phyloP scores from a whole-genome alignment of 2,113 vertebrate genomes.

The Trematocara marginatum region DNA sequence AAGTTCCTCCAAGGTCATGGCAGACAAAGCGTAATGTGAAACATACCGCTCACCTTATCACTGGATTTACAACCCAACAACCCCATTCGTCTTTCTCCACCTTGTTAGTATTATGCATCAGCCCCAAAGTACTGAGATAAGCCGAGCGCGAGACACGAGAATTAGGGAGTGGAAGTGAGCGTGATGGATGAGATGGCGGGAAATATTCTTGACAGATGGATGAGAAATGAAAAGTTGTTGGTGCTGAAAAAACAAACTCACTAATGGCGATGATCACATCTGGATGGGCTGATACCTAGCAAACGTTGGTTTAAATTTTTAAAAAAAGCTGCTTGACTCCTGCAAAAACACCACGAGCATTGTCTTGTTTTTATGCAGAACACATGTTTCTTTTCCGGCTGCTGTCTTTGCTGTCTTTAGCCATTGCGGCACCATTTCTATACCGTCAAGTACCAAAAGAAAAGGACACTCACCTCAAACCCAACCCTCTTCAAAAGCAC shows the following conservation, averaged over 20 bases:
- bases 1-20: constrained; percentile 26
- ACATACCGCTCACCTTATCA: constrained; percentile 24
- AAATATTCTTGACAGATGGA: constrained; percentile 60
- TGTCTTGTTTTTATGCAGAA: neutral
- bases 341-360: neutral
- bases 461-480: neutral
- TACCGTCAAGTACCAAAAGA: neutral
- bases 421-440: neutral
- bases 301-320: neutral
- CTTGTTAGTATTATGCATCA: constrained; percentile 48
- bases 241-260: constrained; percentile 35
- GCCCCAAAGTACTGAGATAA: constrained; percentile 41
- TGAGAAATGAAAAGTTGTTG: constrained; percentile 49
- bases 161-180: constrained; percentile 47
- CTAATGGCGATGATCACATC: constrained; percentile 52
- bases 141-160: constrained; percentile 35
- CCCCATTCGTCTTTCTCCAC: constrained; percentile 30
- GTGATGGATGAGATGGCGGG: constrained; percentile 53
- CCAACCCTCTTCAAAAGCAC: neutral
- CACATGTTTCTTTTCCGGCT: neutral
- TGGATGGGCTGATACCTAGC: constrained; percentile 42
- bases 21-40: constrained; percentile 10
- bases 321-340: neutral
- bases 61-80: constrained; percentile 41
- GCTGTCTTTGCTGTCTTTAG: neutral